Conservation (phyloP, 2,113 vertebrate genomes). For the Erythrocercus mccallii region DNA sequence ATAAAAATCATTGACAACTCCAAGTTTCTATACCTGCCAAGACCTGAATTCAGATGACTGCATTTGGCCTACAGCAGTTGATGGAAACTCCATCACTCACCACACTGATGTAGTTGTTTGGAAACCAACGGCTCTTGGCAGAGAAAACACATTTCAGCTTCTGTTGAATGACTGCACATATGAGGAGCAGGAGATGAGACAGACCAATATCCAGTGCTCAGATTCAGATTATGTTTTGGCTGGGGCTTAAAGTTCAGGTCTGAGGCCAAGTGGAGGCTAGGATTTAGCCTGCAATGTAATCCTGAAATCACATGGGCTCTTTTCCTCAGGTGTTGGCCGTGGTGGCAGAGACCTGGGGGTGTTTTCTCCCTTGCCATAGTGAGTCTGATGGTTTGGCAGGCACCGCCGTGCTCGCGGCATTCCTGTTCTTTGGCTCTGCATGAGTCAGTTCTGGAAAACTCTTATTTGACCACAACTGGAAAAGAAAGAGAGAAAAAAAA, state of each 20-base stretch:
- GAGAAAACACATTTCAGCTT: conserved; percentile 39
- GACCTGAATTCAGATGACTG: conserved; percentile 49
- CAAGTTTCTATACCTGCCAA: conserved; percentile 47
- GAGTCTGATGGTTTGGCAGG: background rate
- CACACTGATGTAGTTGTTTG: conserved; percentile 38
- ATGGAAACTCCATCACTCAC: conserved; percentile 64
- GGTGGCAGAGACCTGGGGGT: background rate
- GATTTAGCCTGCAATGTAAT: conserved; percentile 44
- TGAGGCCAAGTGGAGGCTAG: conserved; percentile 37
- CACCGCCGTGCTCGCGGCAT: background rate
- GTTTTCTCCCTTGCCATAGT: background rate
- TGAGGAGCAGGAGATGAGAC: conserved; percentile 35
- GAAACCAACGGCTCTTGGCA: conserved; percentile 40
- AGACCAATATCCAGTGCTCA: background rate
- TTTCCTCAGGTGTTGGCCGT: background rate
- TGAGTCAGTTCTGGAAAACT: conserved; percentile 40
- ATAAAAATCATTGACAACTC: conserved; percentile 7
- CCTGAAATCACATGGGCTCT: background rate
- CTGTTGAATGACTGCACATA: conserved; percentile 59
- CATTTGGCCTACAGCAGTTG: conserved; percentile 48
- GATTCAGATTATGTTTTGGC: conserved; percentile 43
- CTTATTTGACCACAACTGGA: conserved; percentile 23
- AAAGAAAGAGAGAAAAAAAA: background rate
- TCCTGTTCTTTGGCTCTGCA: background rate
- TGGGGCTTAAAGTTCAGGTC: conserved; percentile 52